These are phyloP conservation scores for Gulo gulo DNA, from an alignment of 2,113 vertebrate genomes.

Conservation along the genomic window DNA sequence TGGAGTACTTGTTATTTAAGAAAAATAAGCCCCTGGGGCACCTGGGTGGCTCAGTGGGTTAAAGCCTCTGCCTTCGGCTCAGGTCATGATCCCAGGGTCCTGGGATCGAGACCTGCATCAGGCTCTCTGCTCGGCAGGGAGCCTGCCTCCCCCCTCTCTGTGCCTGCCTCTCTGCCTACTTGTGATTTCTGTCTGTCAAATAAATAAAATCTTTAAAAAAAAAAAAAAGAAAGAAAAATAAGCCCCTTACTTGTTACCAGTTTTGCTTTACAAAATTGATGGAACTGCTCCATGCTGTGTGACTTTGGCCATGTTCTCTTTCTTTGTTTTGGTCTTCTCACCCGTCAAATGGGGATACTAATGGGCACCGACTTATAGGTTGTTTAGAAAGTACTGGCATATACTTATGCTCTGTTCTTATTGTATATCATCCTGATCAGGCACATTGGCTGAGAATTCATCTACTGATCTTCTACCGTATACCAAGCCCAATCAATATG, in stretches of 20 bases:
- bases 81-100: too few species aligned
- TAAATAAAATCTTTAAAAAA: too few species aligned
- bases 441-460: neutral
- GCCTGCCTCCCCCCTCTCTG: too few species aligned
- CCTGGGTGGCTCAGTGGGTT: too few species aligned
- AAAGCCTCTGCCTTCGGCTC: too few species aligned
- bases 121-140: too few species aligned
- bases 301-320: neutral
- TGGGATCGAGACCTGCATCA: too few species aligned
- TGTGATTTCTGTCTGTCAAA: too few species aligned
- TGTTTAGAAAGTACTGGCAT: neutral
- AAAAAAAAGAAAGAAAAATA: neutral
- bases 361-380: too few species aligned
- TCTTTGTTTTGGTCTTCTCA: neutral
- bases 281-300: fast-evolving
- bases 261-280: fast-evolving
- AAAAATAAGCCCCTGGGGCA: neutral
- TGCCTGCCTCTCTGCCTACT: too few species aligned
- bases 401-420: neutral
- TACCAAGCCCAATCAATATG: neutral
- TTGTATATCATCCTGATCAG: fast-evolving
- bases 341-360: neutral
- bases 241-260: neutral
- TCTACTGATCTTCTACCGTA: fast-evolving
- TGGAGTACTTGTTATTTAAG: neutral